Evolutionary conservation across 2,888 invertebrate species (phyloP).

Genomic region (Choristoneura rosaceana): DNA sequence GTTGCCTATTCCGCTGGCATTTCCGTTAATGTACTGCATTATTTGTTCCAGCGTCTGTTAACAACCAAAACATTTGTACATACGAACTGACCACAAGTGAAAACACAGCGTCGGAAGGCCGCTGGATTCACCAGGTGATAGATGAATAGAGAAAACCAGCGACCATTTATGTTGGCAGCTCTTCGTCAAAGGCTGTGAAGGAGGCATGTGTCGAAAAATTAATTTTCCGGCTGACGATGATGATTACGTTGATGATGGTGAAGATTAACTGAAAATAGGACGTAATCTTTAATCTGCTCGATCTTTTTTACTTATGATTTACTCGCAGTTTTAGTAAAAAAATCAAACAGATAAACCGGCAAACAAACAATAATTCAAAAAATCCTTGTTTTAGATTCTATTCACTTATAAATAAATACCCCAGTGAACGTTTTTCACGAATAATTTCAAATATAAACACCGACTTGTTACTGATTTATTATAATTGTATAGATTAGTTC

Average conservation of each 20-base stretch:
- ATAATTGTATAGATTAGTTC: too few relatives aligned
- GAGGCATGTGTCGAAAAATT: neutral
- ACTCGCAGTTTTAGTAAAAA: too few relatives aligned
- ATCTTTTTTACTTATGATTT: neutral
- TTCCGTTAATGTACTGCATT: slow-evolving; percentile 65
- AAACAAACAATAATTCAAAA: too few relatives aligned
- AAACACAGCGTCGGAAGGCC: neutral
- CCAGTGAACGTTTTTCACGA: too few relatives aligned
- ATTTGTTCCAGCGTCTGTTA: slow-evolving; percentile 65
- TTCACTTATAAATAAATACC: too few relatives aligned
- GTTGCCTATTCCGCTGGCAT: slow-evolving; percentile 61
- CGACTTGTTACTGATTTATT: too few relatives aligned
- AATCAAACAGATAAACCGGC: too few relatives aligned
- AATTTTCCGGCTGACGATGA: neutral
- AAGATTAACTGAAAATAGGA: neutral
- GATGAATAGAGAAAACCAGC: neutral
- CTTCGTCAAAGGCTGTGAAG: neutral
- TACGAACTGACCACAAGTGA: neutral
- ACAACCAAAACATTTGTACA: neutral
- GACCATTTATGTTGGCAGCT: too few relatives aligned
- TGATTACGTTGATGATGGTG: neutral
- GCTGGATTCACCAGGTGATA: neutral
- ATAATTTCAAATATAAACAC: too few relatives aligned
- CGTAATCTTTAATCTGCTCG: neutral
- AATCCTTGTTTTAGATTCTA: too few relatives aligned